These are phyloP conservation scores for Penaeus japonicus DNA, from an alignment of 1,140 invertebrate genomes.

Conservation along the genomic window DNA sequence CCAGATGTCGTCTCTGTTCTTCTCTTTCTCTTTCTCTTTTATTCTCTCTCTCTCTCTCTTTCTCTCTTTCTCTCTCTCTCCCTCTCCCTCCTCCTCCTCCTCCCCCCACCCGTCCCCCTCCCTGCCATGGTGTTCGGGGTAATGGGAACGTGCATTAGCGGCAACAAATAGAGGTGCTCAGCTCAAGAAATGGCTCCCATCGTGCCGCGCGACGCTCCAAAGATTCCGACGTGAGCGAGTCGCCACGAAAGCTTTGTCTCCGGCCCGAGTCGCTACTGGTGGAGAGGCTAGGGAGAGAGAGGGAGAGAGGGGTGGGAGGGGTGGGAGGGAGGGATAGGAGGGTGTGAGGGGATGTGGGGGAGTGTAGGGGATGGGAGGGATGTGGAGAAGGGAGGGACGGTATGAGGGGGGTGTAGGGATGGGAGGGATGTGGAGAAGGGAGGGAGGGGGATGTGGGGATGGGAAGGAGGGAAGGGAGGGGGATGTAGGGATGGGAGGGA, in stretches of 20 bases:
- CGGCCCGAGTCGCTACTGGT: background rate
- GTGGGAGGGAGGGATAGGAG: background rate
- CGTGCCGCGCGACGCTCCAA: conserved; percentile 44
- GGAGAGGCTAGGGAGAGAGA: background rate
- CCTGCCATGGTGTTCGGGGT: conserved; percentile 36
- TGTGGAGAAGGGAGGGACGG: background rate
- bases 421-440: background rate
- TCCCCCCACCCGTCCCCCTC: background rate
- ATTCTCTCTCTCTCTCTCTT: background rate
- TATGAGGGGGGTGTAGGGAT: background rate
- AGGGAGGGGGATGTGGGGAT: background rate
- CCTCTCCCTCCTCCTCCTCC: background rate
- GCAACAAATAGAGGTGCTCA: conserved; percentile 54
- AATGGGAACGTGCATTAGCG: conserved; percentile 50
- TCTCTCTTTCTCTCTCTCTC: background rate
- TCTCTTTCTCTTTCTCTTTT: too few relatives aligned
- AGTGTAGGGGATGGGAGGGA: background rate
- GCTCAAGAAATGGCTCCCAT: conserved; percentile 47
- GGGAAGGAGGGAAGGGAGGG: background rate
- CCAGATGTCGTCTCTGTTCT: too few relatives aligned
- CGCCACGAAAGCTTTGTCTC: conserved; percentile 47
- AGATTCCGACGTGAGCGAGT: conserved; percentile 50
- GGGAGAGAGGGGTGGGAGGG: background rate
- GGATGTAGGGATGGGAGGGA: background rate
- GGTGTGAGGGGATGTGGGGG: background rate